These are phyloP conservation scores for Craterocephalus amniculus DNA, from an alignment of 2,797 vertebrate genomes.

Conservation along the genomic window DNA sequence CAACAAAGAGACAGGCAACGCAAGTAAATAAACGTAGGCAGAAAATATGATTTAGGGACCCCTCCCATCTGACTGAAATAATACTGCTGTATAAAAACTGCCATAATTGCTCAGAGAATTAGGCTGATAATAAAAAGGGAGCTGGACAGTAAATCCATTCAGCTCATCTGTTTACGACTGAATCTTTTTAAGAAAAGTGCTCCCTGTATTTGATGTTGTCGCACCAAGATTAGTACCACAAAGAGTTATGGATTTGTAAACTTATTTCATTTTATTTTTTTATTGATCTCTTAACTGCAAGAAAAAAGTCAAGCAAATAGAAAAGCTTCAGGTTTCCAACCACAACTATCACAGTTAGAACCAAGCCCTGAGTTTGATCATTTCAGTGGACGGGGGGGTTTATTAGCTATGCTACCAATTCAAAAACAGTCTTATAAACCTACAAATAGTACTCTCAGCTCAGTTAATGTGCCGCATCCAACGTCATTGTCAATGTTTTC, in stretches of 20 bases:
- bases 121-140: constrained; percentile 62
- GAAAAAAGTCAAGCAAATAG: constrained; percentile 14
- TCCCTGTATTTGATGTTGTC: constrained; percentile 58
- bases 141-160: constrained; percentile 68
- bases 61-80: constrained; percentile 58
- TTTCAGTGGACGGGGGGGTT: constrained; percentile 10
- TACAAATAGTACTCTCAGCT: constrained; percentile 19
- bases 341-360: constrained; percentile 4
- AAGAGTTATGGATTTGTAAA: constrained; percentile 61
- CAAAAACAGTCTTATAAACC: constrained; percentile 6
- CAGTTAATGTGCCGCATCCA: constrained; percentile 20
- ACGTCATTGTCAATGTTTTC: constrained; percentile 41
- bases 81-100: constrained; percentile 48
- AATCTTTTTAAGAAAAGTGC: constrained; percentile 56
- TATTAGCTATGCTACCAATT: constrained; percentile 25
- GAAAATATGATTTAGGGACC: constrained; percentile 57
- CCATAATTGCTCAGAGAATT: constrained; percentile 71
- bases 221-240: constrained; percentile 53
- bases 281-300: constrained; percentile 51
- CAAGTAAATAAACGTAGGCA: constrained; percentile 63
- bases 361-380: constrained; percentile 16
- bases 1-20: constrained; percentile 63
- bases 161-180: constrained; percentile 58
- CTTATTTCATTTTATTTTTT: constrained; percentile 38
- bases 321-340: constrained; percentile 24